phyloP scores from a whole-genome alignment of 2,797 vertebrate species.

The Cossypha niveicapilla region DNA sequence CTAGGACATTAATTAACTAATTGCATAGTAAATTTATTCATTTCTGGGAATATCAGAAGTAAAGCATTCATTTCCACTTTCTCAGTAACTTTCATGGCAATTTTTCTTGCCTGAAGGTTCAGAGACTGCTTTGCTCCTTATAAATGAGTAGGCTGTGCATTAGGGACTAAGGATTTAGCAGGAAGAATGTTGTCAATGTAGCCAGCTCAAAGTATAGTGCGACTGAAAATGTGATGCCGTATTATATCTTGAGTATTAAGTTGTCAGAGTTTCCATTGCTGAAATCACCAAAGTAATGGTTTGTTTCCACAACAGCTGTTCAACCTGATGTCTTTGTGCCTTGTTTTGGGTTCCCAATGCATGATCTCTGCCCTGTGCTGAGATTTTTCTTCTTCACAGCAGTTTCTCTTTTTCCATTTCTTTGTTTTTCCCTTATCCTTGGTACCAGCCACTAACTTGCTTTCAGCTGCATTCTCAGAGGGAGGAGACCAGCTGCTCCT shows the following conservation, averaged over 20 bases:
- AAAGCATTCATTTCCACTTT: neutral
- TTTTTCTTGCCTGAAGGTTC: slow-evolving; percentile 12
- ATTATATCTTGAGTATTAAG: neutral
- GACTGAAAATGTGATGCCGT: neutral
- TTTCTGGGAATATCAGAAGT: neutral
- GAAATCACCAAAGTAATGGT: neutral
- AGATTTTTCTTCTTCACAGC: neutral
- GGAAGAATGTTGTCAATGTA: neutral
- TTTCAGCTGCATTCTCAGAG: neutral
- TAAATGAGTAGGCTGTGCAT: neutral
- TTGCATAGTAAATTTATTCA: neutral
- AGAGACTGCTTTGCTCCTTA: neutral
- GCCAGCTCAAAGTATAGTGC: neutral
- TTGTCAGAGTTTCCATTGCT: neutral
- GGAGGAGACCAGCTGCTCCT: neutral
- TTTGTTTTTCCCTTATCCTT: neutral
- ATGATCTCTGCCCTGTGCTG: neutral
- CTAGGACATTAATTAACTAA: neutral
- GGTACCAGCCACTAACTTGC: neutral
- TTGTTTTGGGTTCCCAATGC: neutral
- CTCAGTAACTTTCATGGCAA: neutral
- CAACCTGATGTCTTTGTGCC: neutral
- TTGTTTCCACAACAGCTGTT: neutral
- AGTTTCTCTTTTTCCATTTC: neutral
- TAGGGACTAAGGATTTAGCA: neutral